Evolutionary conservation across 2,888 invertebrate species (phyloP), one percentile per base, ranked within the genome.

Genomic region (Drosophila algonquin): DNA sequence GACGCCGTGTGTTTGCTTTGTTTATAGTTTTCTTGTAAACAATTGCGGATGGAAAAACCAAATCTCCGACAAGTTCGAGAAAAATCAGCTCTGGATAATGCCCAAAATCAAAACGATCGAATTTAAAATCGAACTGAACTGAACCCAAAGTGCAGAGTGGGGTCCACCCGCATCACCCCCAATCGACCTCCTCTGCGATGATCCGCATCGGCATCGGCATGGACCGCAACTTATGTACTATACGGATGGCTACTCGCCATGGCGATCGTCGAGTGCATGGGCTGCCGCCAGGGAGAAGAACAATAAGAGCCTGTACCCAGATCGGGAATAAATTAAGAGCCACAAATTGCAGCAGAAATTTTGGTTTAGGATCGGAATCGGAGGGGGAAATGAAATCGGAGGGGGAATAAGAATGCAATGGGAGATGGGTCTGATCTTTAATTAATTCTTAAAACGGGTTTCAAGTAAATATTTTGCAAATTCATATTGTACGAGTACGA

Each of bases 401-500:
- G 7, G 14, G 40, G 7, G 40, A 40, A 14, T 40, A 40, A 40
- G 32, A 55, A 30, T 55, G 50, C 14, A 16, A 62, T 18, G 57
- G 67, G n/a, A 67, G 67, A 54, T 73, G 72, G 67, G 64, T 56
- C 77, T 70, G 78, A 64, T 85, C 65, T 73, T 70, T 77, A 88
- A 84, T 83, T 83, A 79, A 87, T 88, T 87, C 84, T 83, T 75
- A 81, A 84, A 85, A 84, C 84, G 81, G 81, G 84, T 84, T 84
- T 89, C 64, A 50, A 63, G 52, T 80, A 61, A 77, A 73, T 58
- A 48, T 55, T 55, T 63, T 61, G 56, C 76, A 62, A 65, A 65
- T 63, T 63, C 62, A 68, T 73, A 72, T 24, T 56, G 57, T 57
- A 57, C 68, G 57, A 40, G 40, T 64, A 48, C 27, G n/a, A 16